Percentiles rank a stretch among this genome's conserved stretches.
Evolutionary conservation across 2,888 invertebrate species (phyloP).

Genomic region (Ellobium chinense): DNA sequence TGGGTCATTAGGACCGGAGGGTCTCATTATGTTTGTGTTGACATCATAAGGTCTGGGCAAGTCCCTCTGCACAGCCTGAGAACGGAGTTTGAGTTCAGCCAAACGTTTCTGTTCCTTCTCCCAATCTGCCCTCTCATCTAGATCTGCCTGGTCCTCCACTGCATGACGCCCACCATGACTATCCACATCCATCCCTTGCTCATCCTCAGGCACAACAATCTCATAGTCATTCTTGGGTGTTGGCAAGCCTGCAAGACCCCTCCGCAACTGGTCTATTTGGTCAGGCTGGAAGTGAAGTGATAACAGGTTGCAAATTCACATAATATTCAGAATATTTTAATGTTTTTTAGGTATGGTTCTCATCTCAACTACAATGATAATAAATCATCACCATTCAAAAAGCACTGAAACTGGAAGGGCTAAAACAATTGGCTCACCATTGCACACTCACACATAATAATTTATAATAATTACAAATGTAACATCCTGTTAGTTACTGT

Average conservation of each 20-base stretch:
- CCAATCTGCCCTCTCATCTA: constrained; percentile 82
- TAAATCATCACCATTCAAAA: too few species aligned
- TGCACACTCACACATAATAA: too few species aligned
- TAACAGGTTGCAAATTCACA: too few species aligned
- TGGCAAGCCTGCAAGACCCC: constrained; percentile 90
- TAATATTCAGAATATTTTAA: too few species aligned
- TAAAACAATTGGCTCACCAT: too few species aligned
- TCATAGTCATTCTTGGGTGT: constrained; percentile 98
- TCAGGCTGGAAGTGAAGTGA: constrained; percentile 56
- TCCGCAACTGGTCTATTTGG: constrained; percentile 79
- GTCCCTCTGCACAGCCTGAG: constrained; percentile 91
- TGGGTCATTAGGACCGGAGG: constrained; percentile 85
- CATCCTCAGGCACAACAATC: constrained; percentile 95
- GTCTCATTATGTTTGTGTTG: constrained; percentile 89
- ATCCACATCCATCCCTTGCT: constrained; percentile 78
- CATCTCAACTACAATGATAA: too few species aligned
- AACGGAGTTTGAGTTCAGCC: constrained; percentile 87
- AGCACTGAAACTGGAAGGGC: too few species aligned
- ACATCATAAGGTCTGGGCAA: constrained; percentile 92
- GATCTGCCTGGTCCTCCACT: constrained; percentile 87
- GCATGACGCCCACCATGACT: constrained; percentile 51
- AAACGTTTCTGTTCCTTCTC: constrained; percentile 53
- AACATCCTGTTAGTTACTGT: too few species aligned
- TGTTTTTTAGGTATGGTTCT: too few species aligned
- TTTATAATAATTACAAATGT: too few species aligned